Percentiles rank a stretch among this genome's conserved stretches.
Conservation (phyloP, 2,797 vertebrate genomes). For the Hydrophis major region DNA sequence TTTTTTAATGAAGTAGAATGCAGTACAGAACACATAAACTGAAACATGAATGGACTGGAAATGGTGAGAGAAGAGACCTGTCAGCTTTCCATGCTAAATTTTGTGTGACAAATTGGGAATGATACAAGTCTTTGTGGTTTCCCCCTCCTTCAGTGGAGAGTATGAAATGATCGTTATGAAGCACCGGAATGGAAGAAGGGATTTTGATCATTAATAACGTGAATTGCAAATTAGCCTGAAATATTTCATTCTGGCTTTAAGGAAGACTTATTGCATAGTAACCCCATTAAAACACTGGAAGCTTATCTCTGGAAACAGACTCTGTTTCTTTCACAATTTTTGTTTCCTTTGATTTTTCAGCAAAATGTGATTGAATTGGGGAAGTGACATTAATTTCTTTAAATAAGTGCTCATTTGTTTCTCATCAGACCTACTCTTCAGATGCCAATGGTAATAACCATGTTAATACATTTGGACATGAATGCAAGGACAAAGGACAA, state of each 20-base stretch:
- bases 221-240: neutral
- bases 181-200: neutral
- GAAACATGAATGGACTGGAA: neutral
- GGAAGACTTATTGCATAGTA: neutral
- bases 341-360: neutral
- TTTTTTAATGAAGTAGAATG: neutral
- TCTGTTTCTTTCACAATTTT: neutral
- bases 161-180: neutral
- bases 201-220: neutral
- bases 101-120: neutral
- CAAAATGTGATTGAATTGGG: neutral
- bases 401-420: neutral
- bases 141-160: neutral
- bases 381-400: neutral
- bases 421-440: neutral
- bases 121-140: neutral
- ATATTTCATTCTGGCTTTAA: neutral
- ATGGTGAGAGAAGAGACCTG: neutral
- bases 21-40: neutral
- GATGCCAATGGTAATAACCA: neutral
- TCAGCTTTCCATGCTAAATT: neutral
- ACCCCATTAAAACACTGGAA: neutral
- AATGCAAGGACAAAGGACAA: neutral
- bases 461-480: neutral
- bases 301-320: neutral